phyloP scores from a whole-genome alignment of 2,113 vertebrate species.

The Pantherophis guttatus region DNA sequence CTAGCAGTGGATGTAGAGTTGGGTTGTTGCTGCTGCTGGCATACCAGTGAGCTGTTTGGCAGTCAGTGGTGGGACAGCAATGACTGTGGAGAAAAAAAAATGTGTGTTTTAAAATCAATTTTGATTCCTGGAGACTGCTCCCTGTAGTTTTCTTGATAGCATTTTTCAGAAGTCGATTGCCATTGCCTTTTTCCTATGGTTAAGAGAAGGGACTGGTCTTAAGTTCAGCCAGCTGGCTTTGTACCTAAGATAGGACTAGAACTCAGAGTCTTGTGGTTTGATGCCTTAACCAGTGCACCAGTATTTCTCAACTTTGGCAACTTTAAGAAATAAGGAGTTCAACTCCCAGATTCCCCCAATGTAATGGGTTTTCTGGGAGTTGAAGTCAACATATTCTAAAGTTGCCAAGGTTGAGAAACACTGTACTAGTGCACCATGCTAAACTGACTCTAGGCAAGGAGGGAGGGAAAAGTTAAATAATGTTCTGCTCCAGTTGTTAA shows the following conservation, averaged over 20 bases:
- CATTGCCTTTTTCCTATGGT: not conserved
- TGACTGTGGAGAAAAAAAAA: not conserved
- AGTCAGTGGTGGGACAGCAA: not conserved
- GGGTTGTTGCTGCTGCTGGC: not conserved
- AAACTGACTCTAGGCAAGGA: not conserved
- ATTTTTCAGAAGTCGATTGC: not conserved
- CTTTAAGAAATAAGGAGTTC: not conserved
- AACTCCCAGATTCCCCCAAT: not conserved
- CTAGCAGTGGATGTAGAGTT: not conserved
- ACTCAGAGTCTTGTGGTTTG: not conserved
- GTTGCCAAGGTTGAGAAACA: not conserved
- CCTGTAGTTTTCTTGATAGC: not conserved
- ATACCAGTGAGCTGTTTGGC: not conserved
- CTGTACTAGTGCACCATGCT: not conserved
- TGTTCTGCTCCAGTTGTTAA: not conserved
- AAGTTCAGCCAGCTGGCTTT: not conserved
- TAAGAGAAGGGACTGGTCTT: not conserved
- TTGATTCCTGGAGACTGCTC: not conserved
- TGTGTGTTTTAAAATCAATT: not conserved
- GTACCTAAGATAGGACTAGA: not conserved
- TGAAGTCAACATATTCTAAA: not conserved
- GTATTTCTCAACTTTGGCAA: not conserved
- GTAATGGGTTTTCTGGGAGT: not conserved
- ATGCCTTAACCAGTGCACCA: not conserved
- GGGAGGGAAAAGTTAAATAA: not conserved